Evolutionary conservation across 2,113 vertebrate genomes (phyloP), one percentile per base, ranked within the genome.

Genomic region (Boleophthalmus pectinirostris): DNA sequence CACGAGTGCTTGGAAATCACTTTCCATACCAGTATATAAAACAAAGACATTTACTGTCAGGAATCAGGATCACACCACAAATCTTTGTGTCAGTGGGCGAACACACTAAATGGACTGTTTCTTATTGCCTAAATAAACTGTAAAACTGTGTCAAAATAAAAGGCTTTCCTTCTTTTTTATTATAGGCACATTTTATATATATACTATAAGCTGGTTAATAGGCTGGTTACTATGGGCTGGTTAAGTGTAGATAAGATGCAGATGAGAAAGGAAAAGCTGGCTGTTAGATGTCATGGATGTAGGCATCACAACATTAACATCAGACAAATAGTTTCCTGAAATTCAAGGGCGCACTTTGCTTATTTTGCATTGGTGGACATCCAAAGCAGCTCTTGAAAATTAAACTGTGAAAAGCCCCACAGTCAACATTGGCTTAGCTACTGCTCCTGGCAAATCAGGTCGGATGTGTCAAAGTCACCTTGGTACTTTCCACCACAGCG

Each of bases 341-440:
- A 64, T 84, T 76, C 63, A 76, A 87, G 75, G 72, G 29, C 25
- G 54, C 43, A 65, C 58, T 60, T 58, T 74, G 65, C 73, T 76
- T 64, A 38, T 80, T 66, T 66, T 77, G 65, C 74, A 75, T 78
- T 90, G 89, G 83, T 86, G 70, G 35, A 69, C 29, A 71, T 85
- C 88, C 90, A 90, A 78, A 78, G 72, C 77, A n/a, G 73, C 78
- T 85, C 82, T 89, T 87, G 69, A 82, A 81, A 88, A 88, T 85
- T 82, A 83, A 86, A 87, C 85, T 83, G 84, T 85, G 70, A 87
- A 90, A 92, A 92, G 87, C 89, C 84, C 65, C 69, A 91, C 83
- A 85, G 91, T 93, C 87, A 93, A 93, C 88, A 93, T 88, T 88
- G 85, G 87, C 89, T 92, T 83, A 84, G 79, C 82, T 49, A 78